Evolutionary conservation across 2,888 invertebrate species (phyloP).

Genomic region (Lucinisca nassula): DNA sequence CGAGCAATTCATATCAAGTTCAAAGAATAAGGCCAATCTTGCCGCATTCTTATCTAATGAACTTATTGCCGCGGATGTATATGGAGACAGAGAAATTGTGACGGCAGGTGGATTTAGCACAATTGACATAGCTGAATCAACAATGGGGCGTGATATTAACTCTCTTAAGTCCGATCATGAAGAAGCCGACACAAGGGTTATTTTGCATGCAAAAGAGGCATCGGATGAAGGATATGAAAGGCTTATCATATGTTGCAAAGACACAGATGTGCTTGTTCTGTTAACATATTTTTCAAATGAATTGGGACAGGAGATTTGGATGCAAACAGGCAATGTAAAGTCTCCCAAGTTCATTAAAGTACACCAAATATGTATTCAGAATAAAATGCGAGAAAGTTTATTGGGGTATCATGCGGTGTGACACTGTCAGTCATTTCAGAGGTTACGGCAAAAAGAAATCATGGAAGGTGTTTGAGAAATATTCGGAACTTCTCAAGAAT

Average conservation of each 20-base stretch:
- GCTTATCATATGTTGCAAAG: constrained; percentile 3
- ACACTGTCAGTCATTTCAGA: not conserved
- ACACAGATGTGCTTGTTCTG: not conserved
- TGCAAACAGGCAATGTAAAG: not conserved
- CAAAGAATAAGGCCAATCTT: not conserved
- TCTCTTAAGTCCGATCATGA: not conserved
- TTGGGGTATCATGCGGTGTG: not conserved
- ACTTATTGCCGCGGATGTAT: not conserved
- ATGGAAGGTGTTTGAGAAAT: not conserved
- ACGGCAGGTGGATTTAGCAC: not conserved
- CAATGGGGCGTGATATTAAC: not conserved
- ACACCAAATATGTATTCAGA: not conserved
- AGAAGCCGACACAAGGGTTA: not conserved
- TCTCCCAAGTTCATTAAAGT: not conserved
- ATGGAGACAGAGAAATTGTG: not conserved
- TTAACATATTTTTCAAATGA: not conserved
- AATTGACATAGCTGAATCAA: not conserved
- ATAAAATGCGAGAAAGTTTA: not conserved
- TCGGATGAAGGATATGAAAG: not conserved
- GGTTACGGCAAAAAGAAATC: not conserved
- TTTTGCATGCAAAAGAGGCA: constrained; percentile 2
- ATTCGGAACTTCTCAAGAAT: not conserved
- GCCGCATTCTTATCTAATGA: not conserved
- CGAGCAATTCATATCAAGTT: not conserved
- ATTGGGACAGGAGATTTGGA: not conserved